A percentile compares a stretch with the other conserved stretches of the same genome.
Evolutionary conservation across 2,113 vertebrate species (phyloP).

Genomic region (Hypanus sabinus): DNA sequence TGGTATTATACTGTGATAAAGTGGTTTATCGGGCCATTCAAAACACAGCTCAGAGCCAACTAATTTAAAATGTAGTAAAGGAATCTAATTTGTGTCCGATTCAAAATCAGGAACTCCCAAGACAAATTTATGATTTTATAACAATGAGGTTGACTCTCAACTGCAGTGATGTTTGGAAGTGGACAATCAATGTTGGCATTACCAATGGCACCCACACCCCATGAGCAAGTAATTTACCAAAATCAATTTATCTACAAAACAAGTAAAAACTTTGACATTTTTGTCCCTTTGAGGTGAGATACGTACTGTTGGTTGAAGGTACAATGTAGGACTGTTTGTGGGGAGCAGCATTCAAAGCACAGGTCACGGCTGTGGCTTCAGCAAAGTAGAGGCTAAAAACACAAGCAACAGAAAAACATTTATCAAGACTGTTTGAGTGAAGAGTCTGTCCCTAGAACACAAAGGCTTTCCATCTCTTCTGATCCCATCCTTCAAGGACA

Average conservation of each 20-base stretch:
- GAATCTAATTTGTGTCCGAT: not conserved
- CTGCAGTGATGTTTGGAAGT: not conserved
- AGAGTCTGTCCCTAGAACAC: not conserved
- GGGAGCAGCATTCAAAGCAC: constrained; percentile 51
- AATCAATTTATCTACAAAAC: not conserved
- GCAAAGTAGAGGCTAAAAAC: constrained; percentile 70
- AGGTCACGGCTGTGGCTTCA: constrained; percentile 63
- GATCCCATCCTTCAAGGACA: not conserved
- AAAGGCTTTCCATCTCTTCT: not conserved
- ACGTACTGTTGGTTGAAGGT: not conserved
- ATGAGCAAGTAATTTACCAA: too few species aligned
- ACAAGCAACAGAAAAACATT: constrained; percentile 38
- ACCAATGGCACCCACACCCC: too few species aligned
- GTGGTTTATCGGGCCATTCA: not conserved
- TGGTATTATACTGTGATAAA: not conserved
- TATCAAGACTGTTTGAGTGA: not conserved
- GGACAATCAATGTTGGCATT: too few species aligned
- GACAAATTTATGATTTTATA: not conserved
- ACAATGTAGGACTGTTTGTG: constrained; percentile 46
- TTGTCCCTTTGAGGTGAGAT: not conserved
- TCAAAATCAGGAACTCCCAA: too few species aligned
- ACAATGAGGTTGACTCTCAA: not conserved
- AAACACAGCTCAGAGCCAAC: not conserved
- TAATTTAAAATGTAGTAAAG: not conserved
- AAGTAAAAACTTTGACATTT: not conserved